A percentile compares a stretch with the other conserved stretches of the same genome.
These are phyloP conservation scores for Propithecus perrieri DNA, from an alignment of 2,797 vertebrate genomes.

Conservation along the genomic window DNA sequence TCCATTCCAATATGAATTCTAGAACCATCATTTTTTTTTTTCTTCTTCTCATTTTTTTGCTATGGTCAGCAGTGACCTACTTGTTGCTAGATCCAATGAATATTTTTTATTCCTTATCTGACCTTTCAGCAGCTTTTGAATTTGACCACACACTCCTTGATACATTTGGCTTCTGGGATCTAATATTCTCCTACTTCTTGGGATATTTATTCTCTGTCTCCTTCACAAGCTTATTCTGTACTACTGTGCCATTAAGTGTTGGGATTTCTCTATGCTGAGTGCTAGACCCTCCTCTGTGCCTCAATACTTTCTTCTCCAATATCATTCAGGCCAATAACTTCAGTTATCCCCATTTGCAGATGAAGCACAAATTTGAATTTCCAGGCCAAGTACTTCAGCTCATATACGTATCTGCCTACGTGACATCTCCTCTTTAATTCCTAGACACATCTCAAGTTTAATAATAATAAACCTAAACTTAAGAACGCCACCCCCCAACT, in stretches of 20 bases:
- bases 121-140: constrained; percentile 38
- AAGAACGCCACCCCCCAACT: neutral
- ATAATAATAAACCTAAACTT: neutral
- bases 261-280: neutral
- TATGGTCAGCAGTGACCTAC: neutral
- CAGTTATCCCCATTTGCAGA: neutral
- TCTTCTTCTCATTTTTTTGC: neutral
- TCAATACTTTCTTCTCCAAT: neutral
- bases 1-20: neutral
- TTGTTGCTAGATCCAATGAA: neutral
- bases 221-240: neutral
- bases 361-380: neutral
- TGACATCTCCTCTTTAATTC: neutral
- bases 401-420: neutral
- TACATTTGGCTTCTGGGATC: neutral
- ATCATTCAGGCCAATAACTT: neutral
- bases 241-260: neutral
- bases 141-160: neutral
- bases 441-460: neutral
- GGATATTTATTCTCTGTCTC: neutral
- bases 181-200: neutral
- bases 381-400: neutral
- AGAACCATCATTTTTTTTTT: neutral
- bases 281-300: neutral
- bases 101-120: constrained; percentile 22